Evolutionary conservation across 2,113 vertebrate species (phyloP), one percentile per base, ranked within the genome.

Genomic region (Myotis yumanensis): DNA sequence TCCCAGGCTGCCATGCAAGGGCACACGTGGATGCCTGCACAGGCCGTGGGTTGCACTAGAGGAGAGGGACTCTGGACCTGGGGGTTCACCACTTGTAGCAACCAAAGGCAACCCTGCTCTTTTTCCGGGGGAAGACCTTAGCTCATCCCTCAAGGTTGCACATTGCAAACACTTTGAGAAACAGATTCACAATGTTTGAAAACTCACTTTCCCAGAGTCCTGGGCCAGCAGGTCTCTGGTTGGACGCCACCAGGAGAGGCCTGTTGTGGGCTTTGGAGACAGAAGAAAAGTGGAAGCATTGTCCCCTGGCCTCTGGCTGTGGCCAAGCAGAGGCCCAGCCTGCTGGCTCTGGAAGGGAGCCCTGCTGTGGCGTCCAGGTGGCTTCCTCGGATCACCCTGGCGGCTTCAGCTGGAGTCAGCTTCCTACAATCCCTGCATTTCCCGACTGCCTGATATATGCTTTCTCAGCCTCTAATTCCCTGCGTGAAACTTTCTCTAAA

Each of bases 341-440:
- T 12, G 4, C 12, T 32, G 66, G 51, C 40, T 35, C 7, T 15
- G 15, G n/a, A 18, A 28, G n/a, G 14, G 14, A 12, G 18, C 66
- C 69, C 59, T 43, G 43, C 35, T n/a, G 25, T 17, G 51, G 43
- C 51, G 86, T 83, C 84, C 35, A 6, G 28, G 43, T 14, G 40
- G 14, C 25, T 22, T 43, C 40, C 3, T 25, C 66, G 22, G 28
- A 76, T 11, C 59, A 43, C 30, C 30, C 73, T 32, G 32, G 30
- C 18, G 18, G 40, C 54, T 72, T 22, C 62, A 35, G 32, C n/a
- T 57, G 52, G 18, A 71, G 37, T 64, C 59, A 28, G 20, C 82
- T 95, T 77, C 82, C 81, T 22, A n/a, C 62, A 52, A 83, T 14
- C 23, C 76, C 15, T 23, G 35, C 40, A 28, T 87, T 90, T 94